These are phyloP conservation scores for Riparia riparia DNA, from an alignment of 2,113 vertebrate genomes.

Conservation along the genomic window DNA sequence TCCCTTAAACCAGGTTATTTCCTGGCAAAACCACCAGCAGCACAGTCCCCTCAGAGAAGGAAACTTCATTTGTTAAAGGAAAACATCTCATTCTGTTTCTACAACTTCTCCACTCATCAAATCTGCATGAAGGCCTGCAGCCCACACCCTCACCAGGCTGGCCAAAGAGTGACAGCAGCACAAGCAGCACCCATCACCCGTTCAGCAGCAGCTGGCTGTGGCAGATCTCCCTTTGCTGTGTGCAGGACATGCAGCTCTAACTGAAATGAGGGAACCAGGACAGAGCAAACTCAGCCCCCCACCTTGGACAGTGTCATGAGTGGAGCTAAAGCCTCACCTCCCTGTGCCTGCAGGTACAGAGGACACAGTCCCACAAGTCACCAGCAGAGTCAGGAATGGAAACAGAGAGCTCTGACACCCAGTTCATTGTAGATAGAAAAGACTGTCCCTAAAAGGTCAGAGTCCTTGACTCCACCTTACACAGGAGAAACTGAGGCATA, in stretches of 20 bases:
- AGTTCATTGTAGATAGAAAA: background rate
- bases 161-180: background rate
- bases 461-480: background rate
- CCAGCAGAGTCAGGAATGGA: background rate
- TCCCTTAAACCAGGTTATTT: background rate
- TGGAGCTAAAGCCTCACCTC: background rate
- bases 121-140: background rate
- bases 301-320: no score
- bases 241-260: background rate
- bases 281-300: background rate
- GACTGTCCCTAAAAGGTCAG: background rate
- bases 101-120: background rate
- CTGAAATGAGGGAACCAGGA: fast-evolving
- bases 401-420: background rate
- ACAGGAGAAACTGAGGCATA: background rate
- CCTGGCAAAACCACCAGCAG: background rate
- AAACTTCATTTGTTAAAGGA: background rate
- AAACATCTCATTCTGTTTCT: background rate
- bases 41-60: background rate
- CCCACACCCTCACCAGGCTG: background rate
- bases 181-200: fast-evolving
- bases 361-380: background rate
- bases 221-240: background rate
- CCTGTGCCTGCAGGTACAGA: background rate
- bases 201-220: background rate